phyloP scores from a whole-genome alignment of 2,797 vertebrate genomes.

The Pitangus sulphuratus region DNA sequence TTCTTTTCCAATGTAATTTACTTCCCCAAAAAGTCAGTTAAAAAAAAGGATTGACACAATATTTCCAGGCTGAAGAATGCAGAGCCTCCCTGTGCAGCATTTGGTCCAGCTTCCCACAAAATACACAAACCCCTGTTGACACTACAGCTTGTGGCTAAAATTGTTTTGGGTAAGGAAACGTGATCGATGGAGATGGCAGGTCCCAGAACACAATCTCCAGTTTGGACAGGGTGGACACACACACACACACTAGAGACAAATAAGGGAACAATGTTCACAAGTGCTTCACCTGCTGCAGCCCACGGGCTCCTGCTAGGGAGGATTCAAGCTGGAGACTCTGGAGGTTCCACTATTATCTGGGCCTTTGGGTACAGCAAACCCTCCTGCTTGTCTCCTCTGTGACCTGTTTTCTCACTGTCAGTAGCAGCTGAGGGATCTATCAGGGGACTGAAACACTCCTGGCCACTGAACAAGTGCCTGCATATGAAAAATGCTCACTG shows the following conservation, averaged over 20 bases:
- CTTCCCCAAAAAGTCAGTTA: not conserved
- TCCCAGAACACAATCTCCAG: not conserved
- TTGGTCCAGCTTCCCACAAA: not conserved
- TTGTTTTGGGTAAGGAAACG: not conserved
- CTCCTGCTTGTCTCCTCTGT: not conserved
- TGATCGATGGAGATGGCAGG: not conserved
- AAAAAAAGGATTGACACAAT: not conserved
- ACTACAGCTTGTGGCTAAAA: not conserved
- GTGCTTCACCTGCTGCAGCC: not conserved
- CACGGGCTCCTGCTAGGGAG: not conserved
- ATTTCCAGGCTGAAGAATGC: not conserved
- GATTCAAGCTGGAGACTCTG: not conserved
- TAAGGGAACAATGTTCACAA: not conserved
- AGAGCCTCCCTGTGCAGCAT: fast-evolving
- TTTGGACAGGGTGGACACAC: not conserved
- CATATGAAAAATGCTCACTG: not conserved
- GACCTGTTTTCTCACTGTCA: not conserved
- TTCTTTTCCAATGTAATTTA: not conserved
- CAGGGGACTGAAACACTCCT: not conserved
- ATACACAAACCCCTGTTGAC: not conserved
- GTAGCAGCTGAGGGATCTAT: not conserved
- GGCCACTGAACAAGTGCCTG: not conserved
- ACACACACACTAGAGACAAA: not conserved
- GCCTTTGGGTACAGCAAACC: not conserved
- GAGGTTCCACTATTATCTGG: not conserved